Evolutionary conservation across 2,888 invertebrate genomes (phyloP).

Genomic region (Sylvicola cinctus): DNA sequence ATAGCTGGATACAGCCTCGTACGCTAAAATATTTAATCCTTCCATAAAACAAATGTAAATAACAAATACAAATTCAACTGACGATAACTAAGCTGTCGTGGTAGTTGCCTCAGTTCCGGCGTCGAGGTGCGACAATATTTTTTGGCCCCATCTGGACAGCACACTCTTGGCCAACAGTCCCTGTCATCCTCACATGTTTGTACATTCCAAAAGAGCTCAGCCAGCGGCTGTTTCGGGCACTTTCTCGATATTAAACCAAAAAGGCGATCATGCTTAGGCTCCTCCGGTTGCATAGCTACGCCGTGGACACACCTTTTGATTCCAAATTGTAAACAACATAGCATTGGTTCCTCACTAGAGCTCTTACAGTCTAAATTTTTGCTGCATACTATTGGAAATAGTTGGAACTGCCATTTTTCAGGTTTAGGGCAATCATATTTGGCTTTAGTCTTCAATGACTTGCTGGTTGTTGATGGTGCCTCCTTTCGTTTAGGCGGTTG

Average conservation of each 20-base stretch:
- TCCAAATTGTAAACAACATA: constrained; percentile 25
- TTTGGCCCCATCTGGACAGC: constrained; percentile 47
- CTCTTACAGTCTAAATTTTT: constrained; percentile 19
- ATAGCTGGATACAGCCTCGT: constrained; percentile 35
- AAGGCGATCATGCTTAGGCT: constrained; percentile 26
- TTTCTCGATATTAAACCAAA: constrained; percentile 48
- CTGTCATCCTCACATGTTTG: constrained; percentile 43
- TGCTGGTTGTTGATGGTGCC: no score
- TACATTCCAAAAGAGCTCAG: constrained; percentile 47
- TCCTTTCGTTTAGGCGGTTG: no score
- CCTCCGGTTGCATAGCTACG: constrained; percentile 31
- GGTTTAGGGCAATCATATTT: constrained; percentile 20
- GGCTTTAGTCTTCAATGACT: no score
- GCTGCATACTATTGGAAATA: constrained; percentile 22
- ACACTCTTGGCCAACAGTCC: constrained; percentile 56
- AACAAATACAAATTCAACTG: not conserved
- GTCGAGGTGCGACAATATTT: constrained; percentile 52
- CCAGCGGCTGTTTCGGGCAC: constrained; percentile 44
- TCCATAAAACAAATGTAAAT: constrained; percentile 3
- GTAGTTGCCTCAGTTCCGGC: constrained; percentile 35
- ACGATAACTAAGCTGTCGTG: constrained; percentile 29
- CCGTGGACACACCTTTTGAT: constrained; percentile 36
- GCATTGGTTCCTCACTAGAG: constrained; percentile 18
- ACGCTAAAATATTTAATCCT: constrained; percentile 13
- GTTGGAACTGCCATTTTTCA: constrained; percentile 25